These are phyloP conservation scores for Vireo altiloquus DNA, from an alignment of 2,113 vertebrate species.

Conservation along the genomic window DNA sequence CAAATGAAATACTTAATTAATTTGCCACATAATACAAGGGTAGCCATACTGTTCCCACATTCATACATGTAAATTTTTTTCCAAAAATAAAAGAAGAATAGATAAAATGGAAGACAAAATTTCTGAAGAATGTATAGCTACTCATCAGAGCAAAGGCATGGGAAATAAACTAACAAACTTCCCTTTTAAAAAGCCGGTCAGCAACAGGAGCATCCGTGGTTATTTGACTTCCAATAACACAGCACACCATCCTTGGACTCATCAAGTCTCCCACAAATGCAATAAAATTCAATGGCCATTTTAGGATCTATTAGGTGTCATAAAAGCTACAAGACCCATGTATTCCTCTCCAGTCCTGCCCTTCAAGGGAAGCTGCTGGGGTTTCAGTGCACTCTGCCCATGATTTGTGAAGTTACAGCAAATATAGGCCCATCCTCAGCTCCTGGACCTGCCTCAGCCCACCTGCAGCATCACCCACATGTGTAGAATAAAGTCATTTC, in stretches of 20 bases:
- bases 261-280: neutral
- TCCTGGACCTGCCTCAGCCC: neutral
- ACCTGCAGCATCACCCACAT: neutral
- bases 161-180: neutral
- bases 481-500: neutral
- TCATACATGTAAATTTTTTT: neutral
- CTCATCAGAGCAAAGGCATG: neutral
- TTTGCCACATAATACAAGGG: slow-evolving; percentile 27
- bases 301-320: neutral
- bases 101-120: neutral
- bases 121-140: neutral
- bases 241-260: neutral
- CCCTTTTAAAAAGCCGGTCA: neutral
- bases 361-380: neutral
- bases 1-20: slow-evolving; percentile 51
- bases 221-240: neutral
- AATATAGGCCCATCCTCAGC: neutral
- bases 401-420: neutral
- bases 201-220: neutral
- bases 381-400: neutral
- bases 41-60: neutral
- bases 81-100: neutral
- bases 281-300: slow-evolving; percentile 3
- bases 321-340: neutral
- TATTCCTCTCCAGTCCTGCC: neutral